Evolutionary conservation across 2,888 invertebrate species (phyloP).

Genomic region (Pycnomerus fuliginosus): DNA sequence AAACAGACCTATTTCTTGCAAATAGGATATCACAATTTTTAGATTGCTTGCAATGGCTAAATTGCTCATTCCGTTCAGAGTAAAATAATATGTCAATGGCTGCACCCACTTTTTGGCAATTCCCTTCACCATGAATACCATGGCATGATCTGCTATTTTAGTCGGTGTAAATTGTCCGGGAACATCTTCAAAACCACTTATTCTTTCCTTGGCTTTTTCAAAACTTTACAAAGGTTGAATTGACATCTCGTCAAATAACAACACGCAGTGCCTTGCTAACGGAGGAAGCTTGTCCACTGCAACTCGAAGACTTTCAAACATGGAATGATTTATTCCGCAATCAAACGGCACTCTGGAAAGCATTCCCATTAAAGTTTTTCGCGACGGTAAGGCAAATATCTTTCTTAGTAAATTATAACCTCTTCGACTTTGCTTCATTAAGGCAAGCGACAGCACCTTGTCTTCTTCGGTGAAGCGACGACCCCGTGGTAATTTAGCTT

Average conservation of each 20-base stretch:
- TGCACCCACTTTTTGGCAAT: slow-evolving; percentile 14
- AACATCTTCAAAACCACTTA: slow-evolving; percentile 12
- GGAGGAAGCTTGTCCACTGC: not conserved
- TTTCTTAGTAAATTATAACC: not conserved
- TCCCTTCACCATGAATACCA: slow-evolving; percentile 14
- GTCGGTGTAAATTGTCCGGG: not conserved
- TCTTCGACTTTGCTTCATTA: not conserved
- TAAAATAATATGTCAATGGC: slow-evolving; percentile 13
- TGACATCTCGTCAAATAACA: slow-evolving; percentile 16
- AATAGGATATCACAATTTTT: slow-evolving; percentile 3
- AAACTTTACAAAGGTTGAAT: slow-evolving; percentile 2
- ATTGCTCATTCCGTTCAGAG: slow-evolving; percentile 6
- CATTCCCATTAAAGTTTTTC: not conserved
- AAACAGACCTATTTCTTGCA: slow-evolving; percentile 8
- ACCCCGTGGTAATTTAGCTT: not conserved
- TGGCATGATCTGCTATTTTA: slow-evolving; percentile 19
- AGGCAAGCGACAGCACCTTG: not conserved
- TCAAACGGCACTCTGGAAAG: not conserved
- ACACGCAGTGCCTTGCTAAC: slow-evolving; percentile 6
- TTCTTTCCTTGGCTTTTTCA: slow-evolving; percentile 3
- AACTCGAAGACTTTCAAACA: not conserved
- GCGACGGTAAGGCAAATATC: slow-evolving; percentile 3
- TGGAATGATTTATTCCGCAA: not conserved
- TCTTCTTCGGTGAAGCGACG: not conserved
- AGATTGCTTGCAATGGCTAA: slow-evolving; percentile 4